Evolutionary conservation across 2,888 invertebrate species (phyloP).

Genomic region (Tetranychus truncatus): DNA sequence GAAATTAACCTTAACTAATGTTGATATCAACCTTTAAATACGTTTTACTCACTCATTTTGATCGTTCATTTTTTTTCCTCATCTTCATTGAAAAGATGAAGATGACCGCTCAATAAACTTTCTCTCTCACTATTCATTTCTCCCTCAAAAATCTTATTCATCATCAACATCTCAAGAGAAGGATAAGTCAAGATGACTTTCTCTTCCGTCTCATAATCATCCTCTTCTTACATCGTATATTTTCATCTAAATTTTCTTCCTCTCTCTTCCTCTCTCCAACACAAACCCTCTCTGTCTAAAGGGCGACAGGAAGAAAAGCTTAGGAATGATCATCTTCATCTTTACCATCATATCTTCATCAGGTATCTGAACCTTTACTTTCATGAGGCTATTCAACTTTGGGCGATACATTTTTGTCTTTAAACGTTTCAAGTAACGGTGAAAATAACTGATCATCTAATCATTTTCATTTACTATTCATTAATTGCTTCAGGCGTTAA

Average conservation of each 20-base stretch:
- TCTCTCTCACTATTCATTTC: not conserved
- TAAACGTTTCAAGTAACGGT: not conserved
- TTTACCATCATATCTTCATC: not conserved
- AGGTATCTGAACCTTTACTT: not conserved
- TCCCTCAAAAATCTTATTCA: not conserved
- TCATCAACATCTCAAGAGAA: not conserved
- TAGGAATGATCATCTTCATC: not conserved
- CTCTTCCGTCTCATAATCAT: not conserved
- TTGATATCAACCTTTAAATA: not conserved
- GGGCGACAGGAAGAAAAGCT: not conserved
- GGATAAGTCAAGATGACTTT: constrained; percentile 1
- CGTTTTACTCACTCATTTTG: not conserved
- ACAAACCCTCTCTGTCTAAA: not conserved
- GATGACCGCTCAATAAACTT: not conserved
- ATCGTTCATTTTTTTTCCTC: not conserved
- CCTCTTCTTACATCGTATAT: not conserved
- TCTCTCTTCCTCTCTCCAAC: not conserved
- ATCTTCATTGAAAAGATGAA: not conserved
- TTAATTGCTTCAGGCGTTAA: not conserved
- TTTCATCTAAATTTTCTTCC: not conserved
- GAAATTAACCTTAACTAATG: not conserved
- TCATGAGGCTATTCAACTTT: constrained; percentile 1
- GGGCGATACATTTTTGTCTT: constrained; percentile 1
- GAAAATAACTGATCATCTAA: not conserved
- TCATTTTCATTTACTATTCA: not conserved